Evolutionary conservation across 1,140 invertebrate species (phyloP).

Genomic region (Cydia splendana): DNA sequence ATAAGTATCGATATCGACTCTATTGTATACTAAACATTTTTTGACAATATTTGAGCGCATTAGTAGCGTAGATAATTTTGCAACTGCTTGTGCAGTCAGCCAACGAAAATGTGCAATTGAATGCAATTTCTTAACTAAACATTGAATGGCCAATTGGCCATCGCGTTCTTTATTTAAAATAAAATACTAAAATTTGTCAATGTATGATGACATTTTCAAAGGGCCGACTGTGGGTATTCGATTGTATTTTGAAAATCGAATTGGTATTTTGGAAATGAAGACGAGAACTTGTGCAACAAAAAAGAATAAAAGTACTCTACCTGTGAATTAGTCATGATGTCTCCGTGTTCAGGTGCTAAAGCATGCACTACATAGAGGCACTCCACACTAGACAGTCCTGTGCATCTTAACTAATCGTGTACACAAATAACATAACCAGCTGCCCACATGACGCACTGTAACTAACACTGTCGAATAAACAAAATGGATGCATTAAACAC

Average conservation of each 20-base stretch:
- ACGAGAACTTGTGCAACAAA: conserved; percentile 44
- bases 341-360: conserved; percentile 64
- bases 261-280: conserved; percentile 36
- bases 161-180: no score
- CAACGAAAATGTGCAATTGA: neutral
- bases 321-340: conserved; percentile 78
- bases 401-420: conserved; percentile 72
- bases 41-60: neutral
- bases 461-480: conserved; percentile 73
- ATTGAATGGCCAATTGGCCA: no score
- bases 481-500: conserved; percentile 62
- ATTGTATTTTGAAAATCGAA: neutral
- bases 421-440: conserved; percentile 70
- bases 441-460: conserved; percentile 73
- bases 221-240: neutral
- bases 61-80: conserved; percentile 4
- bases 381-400: conserved; percentile 68
- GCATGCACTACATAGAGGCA: conserved; percentile 76
- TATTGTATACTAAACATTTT: no score
- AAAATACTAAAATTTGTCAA: no score
- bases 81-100: neutral
- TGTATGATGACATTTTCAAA: neutral
- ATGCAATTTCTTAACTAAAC: no score
- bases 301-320: conserved; percentile 56
- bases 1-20: no score